These are phyloP conservation scores for Muscicapa adusta DNA, from an alignment of 2,113 vertebrate species.

Conservation along the genomic window DNA sequence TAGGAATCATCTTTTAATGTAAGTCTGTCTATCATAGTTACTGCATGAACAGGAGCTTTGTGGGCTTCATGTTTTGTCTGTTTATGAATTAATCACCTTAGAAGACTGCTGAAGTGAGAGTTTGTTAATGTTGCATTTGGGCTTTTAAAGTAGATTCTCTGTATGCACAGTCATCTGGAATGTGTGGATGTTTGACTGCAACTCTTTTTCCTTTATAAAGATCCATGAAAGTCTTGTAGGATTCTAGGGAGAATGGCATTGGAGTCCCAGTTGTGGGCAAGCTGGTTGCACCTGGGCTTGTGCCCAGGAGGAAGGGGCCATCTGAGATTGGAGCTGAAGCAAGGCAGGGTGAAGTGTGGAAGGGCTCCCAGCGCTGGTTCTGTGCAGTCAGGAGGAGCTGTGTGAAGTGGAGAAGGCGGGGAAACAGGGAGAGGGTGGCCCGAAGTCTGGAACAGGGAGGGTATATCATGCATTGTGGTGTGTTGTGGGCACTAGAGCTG, in stretches of 20 bases:
- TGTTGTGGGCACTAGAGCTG: background rate
- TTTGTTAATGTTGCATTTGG: background rate
- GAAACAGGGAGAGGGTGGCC: background rate
- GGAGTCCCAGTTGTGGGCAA: background rate
- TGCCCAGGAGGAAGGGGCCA: background rate
- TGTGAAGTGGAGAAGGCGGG: fast-evolving
- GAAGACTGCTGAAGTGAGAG: background rate
- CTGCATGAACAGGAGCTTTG: background rate
- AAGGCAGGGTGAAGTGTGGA: background rate
- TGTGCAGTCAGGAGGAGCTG: background rate
- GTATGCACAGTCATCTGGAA: background rate
- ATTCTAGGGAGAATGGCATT: background rate
- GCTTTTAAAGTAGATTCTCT: background rate
- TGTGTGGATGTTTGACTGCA: background rate
- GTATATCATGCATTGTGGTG: fast-evolving
- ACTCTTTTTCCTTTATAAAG: background rate
- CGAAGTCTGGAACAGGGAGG: fast-evolving
- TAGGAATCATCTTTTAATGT: background rate
- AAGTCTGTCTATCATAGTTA: background rate
- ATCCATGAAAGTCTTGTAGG: background rate
- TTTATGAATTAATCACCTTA: background rate
- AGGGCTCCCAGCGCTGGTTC: background rate
- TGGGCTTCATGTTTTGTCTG: background rate
- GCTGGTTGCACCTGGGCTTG: background rate
- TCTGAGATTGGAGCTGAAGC: fast-evolving